Percentiles rank a stretch among this genome's conserved stretches.
Evolutionary conservation across 2,113 vertebrate species (phyloP).

Genomic region (Epinephelus cyanopodus): DNA sequence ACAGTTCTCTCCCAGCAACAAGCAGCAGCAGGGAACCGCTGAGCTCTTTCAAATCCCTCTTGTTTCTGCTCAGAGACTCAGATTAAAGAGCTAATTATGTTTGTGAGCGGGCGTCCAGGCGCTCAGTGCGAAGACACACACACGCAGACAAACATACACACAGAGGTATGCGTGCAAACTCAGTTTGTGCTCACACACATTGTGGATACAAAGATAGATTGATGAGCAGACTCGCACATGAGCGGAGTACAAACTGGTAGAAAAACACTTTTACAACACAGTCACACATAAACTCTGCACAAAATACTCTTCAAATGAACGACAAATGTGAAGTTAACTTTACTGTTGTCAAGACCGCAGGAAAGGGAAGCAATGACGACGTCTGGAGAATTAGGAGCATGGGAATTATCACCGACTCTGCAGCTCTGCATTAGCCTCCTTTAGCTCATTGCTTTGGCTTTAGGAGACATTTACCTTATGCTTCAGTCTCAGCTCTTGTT

Average conservation of each 20-base stretch:
- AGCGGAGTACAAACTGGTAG: too few relatives aligned
- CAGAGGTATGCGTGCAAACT: neutral
- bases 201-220: neutral
- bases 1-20: constrained; percentile 40
- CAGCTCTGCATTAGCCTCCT: neutral
- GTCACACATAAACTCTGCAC: neutral
- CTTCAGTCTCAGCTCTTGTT: neutral
- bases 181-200: neutral
- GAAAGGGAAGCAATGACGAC: neutral
- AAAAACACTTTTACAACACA: neutral
- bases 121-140: constrained; percentile 7
- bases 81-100: constrained; percentile 70
- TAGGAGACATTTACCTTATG: neutral
- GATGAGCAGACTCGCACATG: neutral
- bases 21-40: constrained; percentile 46
- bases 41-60: constrained; percentile 45
- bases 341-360: neutral
- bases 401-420: neutral
- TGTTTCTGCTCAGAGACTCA: constrained; percentile 51
- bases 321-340: neutral
- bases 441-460: neutral
- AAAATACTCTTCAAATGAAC: neutral
- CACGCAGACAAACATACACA: constrained; percentile 9
- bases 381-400: neutral
- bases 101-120: constrained; percentile 32